Percentiles rank a stretch among this genome's conserved stretches.
phyloP scores from a whole-genome alignment of 2,113 vertebrate genomes.

The Megaceryle torquata region DNA sequence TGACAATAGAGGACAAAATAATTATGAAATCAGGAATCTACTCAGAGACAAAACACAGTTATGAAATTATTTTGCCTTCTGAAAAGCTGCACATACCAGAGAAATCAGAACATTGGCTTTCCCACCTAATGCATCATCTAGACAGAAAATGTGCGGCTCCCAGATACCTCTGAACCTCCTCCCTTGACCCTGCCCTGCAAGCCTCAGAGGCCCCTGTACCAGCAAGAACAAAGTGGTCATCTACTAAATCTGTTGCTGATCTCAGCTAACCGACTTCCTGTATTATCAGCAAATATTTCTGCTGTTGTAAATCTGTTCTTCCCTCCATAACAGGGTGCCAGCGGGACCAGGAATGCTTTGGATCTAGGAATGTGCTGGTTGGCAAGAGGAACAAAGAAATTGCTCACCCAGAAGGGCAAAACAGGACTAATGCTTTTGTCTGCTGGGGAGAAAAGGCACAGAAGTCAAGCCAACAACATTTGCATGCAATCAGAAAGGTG shows the following conservation, averaged over 20 bases:
- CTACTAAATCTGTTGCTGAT: slow-evolving; percentile 9
- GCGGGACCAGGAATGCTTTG: neutral
- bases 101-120: neutral
- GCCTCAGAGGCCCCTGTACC: neutral
- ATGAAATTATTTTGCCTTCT: neutral
- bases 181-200: neutral
- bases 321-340: neutral
- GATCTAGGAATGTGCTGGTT: slow-evolving; percentile 13
- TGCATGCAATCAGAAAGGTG: neutral
- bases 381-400: slow-evolving; percentile 34
- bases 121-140: neutral
- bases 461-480: neutral
- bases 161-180: neutral
- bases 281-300: slow-evolving; percentile 51
- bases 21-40: neutral
- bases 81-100: neutral
- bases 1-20: neutral
- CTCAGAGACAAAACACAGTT: neutral
- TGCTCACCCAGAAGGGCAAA: slow-evolving; percentile 32
- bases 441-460: neutral
- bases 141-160: neutral
- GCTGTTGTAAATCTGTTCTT: slow-evolving; percentile 27
- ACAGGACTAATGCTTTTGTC: neutral
- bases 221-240: neutral
- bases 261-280: neutral